Conservation (phyloP, 2,888 invertebrate genomes). For the Octonoba sinensis region DNA sequence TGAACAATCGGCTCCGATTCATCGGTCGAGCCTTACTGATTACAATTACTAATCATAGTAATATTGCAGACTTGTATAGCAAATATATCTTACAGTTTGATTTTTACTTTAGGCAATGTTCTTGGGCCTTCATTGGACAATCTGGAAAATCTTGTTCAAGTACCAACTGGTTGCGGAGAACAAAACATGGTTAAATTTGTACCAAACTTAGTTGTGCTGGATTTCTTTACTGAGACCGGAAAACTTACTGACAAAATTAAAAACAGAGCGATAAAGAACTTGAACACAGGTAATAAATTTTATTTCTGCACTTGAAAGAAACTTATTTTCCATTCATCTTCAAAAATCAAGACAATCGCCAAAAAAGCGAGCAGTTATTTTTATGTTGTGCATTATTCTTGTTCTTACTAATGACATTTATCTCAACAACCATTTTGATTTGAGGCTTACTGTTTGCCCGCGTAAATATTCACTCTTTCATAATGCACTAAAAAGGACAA, state of each 20-base stretch:
- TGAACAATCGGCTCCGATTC: no score
- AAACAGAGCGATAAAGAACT: slow-evolving; percentile 74
- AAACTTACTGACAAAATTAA: slow-evolving; percentile 75
- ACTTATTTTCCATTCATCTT: neutral
- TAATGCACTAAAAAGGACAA: no score
- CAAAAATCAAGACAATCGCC: neutral
- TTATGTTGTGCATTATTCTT: neutral
- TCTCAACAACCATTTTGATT: no score
- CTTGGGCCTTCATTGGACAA: slow-evolving; percentile 71
- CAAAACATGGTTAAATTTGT: slow-evolving; percentile 85
- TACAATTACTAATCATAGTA: neutral
- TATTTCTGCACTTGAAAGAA: neutral
- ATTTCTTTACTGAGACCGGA: slow-evolving; percentile 76
- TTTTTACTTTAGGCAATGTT: slow-evolving; percentile 69
- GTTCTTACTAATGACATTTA: no score
- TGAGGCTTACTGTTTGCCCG: no score
- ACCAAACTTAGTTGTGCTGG: slow-evolving; percentile 80
- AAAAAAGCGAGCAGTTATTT: neutral
- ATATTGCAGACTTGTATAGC: no score
- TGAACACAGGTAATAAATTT: slow-evolving; percentile 75
- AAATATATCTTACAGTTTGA: no score
- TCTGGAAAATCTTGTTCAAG: slow-evolving; percentile 77
- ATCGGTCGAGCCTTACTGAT: no score
- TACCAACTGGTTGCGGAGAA: slow-evolving; percentile 85
- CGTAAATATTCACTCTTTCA: neutral